Conservation (phyloP, 37 sponge, comb jelly and placozoan species). For the Beroe ovata region DNA sequence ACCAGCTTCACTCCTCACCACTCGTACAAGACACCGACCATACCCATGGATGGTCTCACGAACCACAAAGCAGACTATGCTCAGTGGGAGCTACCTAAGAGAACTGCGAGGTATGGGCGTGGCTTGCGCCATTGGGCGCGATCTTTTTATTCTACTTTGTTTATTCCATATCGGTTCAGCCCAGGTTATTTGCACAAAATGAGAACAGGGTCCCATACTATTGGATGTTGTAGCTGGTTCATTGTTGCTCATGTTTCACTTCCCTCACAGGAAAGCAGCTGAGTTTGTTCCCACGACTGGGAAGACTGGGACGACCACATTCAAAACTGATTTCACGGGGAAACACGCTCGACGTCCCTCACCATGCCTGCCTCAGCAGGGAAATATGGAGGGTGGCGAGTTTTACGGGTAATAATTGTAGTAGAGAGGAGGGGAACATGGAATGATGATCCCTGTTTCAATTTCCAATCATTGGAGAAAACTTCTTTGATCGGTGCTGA, state of each 20-base stretch:
- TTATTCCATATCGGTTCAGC: no score
- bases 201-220: no score
- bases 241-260: background rate
- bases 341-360: slow-evolving; percentile 16
- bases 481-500: no score
- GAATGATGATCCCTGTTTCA: no score
- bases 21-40: slow-evolving; percentile 23
- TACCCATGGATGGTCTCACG: slow-evolving; percentile 45
- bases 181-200: no score
- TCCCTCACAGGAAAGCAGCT: background rate
- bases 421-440: no score
- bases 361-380: slow-evolving; percentile 23
- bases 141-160: background rate
- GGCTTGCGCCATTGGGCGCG: background rate
- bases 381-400: slow-evolving; percentile 5
- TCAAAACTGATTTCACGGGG: slow-evolving; percentile 39
- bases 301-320: slow-evolving; percentile 26
- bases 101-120: slow-evolving; percentile 29
- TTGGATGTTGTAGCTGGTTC: no score
- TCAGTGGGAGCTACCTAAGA: slow-evolving; percentile 61
- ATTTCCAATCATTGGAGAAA: no score
- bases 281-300: slow-evolving; percentile 5
- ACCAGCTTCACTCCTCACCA: slow-evolving; percentile 42
- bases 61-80: slow-evolving; percentile 51
- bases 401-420: slow-evolving; percentile 23